Base-by-base conservation (phyloP, 23 tunicate genomes). In the Ciona savignyi region DNA sequence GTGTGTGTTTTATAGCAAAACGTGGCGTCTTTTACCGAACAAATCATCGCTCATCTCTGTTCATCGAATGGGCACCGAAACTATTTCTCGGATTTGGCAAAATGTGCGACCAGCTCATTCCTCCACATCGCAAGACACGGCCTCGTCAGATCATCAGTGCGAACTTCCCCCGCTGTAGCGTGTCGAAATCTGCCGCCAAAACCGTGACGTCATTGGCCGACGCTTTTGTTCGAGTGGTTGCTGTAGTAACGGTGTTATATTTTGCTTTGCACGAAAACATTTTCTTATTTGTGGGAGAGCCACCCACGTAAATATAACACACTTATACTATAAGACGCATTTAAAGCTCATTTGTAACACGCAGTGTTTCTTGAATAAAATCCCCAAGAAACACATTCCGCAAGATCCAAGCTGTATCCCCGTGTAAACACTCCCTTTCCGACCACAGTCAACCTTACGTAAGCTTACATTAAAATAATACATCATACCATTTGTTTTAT, bases 171-270 rank as follows among this genome's bases (percentile, higher is more conserved):
- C 56, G 15, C 15, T 42, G 11, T 42, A 9, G 56, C 56, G 56
- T 42, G 32, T 42, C 77, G 28, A 51, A 33, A 2, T 1, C 27
- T 1, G 77, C 77, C 2, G 77, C 65, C 33, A 51, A 49, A 26
- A 56, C 77, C 1, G 77, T 72, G 77, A 72, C 77, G 77, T 72
- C 77, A 72, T 25, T 72, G 2, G 64, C 77, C 20, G 77, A 72
- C 65, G 30, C 42, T 1, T 51, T 42, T 3, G 77, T 56, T 2
- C 64, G 77, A 9, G 2, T 72, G 29, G 77, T 72, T 51, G 77
- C 77, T 30, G 65, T 72, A 33, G 77, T 25, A 72, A 42, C 77
- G 32, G 65, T 72, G 35, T 29, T 72, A 32, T 72, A 72, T 23
- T 35, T 72, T 2, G 77, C 15, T 1, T 35, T 72, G 11, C 60